A percentile compares a stretch with the other conserved stretches of the same genome.
These are phyloP conservation scores for Melanerpes aurifrons DNA, from an alignment of 2,113 vertebrate species.

Conservation along the genomic window DNA sequence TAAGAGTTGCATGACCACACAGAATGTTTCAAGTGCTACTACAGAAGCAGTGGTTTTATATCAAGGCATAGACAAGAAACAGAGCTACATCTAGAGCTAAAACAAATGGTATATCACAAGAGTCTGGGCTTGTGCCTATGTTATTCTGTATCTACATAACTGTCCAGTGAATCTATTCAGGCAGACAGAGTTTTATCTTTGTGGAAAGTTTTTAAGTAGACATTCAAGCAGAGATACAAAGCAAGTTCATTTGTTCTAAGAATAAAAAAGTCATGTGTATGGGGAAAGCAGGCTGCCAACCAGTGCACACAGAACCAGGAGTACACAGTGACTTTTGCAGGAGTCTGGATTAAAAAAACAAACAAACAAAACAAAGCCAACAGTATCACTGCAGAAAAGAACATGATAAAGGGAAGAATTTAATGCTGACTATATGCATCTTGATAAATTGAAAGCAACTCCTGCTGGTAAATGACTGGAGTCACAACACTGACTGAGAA, in stretches of 20 bases:
- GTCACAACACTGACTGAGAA: not conserved
- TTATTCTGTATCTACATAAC: not conserved
- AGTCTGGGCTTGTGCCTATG: not conserved
- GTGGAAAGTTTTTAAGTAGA: not conserved
- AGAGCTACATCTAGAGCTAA: not conserved
- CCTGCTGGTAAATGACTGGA: accelerated
- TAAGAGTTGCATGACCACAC: not conserved
- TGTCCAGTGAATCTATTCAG: not conserved
- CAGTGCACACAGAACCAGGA: not conserved
- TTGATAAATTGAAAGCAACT: not conserved
- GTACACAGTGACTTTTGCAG: not conserved
- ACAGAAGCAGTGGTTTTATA: not conserved
- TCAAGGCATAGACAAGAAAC: not conserved
- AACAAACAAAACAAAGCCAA: too few species aligned
- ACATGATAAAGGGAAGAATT: not conserved
- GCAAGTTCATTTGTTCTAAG: not conserved
- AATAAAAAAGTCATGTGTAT: not conserved
- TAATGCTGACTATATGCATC: not conserved
- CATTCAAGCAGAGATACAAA: not conserved
- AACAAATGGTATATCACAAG: not conserved
- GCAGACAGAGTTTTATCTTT: not conserved
- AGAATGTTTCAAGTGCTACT: not conserved
- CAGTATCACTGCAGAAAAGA: not conserved
- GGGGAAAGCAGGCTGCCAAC: not conserved
- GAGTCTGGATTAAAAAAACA: not conserved